Conservation (phyloP, 2,797 vertebrate species). For the Steatocranus sp. region DNA sequence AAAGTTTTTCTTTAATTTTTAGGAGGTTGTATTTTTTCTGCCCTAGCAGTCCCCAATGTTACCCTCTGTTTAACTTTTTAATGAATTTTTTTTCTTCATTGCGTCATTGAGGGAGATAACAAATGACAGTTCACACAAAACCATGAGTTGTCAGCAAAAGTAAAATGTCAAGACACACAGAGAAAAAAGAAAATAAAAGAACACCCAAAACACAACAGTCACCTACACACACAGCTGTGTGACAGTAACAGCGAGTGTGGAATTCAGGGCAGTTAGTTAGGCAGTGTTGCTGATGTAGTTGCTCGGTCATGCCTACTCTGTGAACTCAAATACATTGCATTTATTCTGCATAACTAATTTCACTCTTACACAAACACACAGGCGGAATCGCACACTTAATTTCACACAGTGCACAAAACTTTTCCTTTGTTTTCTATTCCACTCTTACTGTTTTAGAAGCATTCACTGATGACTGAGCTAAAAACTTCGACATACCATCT, state of each 20-base stretch:
- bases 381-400: neutral
- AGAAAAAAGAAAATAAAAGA: neutral
- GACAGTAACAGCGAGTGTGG: neutral
- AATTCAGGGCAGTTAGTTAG: neutral
- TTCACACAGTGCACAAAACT: conserved; percentile 13
- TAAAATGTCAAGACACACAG: neutral
- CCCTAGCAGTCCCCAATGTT: neutral
- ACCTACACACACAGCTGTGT: neutral
- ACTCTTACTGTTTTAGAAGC: neutral
- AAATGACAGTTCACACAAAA: neutral
- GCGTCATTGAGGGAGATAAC: neutral
- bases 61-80: neutral
- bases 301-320: conserved; percentile 38
- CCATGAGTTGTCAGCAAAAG: neutral
- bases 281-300: neutral
- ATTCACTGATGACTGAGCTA: neutral
- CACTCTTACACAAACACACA: neutral
- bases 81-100: neutral
- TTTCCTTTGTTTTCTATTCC: conserved; percentile 6
- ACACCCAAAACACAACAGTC: neutral
- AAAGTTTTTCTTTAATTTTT: neutral
- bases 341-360: conserved; percentile 39
- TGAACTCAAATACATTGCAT: conserved; percentile 15
- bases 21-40: neutral
- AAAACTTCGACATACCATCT: neutral